Percentiles rank a stretch among this genome's conserved stretches.
Conservation (phyloP, 2,888 invertebrate species). For the Phortica magna region DNA sequence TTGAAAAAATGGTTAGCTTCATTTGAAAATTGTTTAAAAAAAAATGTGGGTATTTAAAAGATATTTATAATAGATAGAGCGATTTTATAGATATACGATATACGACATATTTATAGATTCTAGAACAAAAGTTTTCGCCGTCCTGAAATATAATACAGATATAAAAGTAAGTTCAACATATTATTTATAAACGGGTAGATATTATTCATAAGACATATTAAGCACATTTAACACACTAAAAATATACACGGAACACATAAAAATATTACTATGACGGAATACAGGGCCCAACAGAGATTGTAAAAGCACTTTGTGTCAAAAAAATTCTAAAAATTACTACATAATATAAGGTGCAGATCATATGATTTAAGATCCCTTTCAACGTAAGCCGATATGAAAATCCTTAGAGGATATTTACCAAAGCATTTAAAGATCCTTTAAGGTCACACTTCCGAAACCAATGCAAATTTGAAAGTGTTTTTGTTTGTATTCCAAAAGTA, state of each 20-base stretch:
- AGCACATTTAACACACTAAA: slow-evolving; percentile 20
- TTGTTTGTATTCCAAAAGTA: too few species aligned
- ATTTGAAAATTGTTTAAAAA: slow-evolving; percentile 55
- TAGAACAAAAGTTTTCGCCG: slow-evolving; percentile 83
- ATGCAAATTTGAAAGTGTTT: too few species aligned
- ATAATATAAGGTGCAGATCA: too few species aligned
- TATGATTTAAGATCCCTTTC: too few species aligned
- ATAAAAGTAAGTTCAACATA: slow-evolving; percentile 74
- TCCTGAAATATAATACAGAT: slow-evolving; percentile 81
- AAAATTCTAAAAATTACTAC: too few species aligned
- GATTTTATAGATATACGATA: slow-evolving; percentile 53
- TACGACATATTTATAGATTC: slow-evolving; percentile 71
- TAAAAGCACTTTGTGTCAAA: not conserved
- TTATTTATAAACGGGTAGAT: slow-evolving; percentile 51
- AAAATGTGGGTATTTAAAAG: slow-evolving; percentile 34
- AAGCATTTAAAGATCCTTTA: too few species aligned
- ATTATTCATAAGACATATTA: slow-evolving; percentile 18
- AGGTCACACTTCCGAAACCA: too few species aligned
- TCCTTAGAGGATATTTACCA: too few species aligned
- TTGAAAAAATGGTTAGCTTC: slow-evolving; percentile 23
- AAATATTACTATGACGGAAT: not conserved
- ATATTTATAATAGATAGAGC: slow-evolving; percentile 37
- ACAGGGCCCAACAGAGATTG: not conserved
- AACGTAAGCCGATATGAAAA: too few species aligned
- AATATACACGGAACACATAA: slow-evolving; percentile 45